A percentile compares a stretch with the other conserved stretches of the same genome.
These are phyloP conservation scores for Plagodis pulveraria DNA, from an alignment of 2,888 invertebrate genomes.

Conservation along the genomic window DNA sequence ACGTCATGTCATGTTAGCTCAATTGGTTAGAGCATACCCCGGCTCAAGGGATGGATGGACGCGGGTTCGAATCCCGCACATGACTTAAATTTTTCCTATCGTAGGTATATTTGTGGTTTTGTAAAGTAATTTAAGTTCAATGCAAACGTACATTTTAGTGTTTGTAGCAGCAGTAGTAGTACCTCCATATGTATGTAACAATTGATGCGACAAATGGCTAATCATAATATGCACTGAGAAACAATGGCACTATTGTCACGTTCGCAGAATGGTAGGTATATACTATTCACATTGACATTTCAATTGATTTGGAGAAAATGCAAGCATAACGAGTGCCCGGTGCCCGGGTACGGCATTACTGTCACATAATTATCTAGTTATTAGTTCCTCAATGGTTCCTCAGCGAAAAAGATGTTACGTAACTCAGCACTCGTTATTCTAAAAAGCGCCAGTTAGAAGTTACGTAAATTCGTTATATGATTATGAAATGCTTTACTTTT, in stretches of 20 bases:
- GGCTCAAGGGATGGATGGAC: too few relatives aligned
- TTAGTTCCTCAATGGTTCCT: constrained; percentile 48
- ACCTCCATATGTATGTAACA: constrained; percentile 12
- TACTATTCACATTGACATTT: constrained; percentile 51
- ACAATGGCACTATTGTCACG: constrained; percentile 71
- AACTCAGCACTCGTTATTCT: constrained; percentile 47
- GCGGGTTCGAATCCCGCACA: too few relatives aligned
- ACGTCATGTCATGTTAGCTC: too few relatives aligned
- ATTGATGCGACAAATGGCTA: constrained; percentile 34
- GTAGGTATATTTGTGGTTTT: too few relatives aligned
- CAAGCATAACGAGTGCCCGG: constrained; percentile 17
- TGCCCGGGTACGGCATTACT: constrained; percentile 35
- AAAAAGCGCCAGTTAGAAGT: constrained; percentile 37
- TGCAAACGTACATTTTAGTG: background rate
- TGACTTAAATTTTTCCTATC: too few relatives aligned
- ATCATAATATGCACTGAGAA: constrained; percentile 37
- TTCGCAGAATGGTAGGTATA: constrained; percentile 51
- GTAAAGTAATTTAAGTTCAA: constrained; percentile 1
- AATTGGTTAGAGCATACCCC: too few relatives aligned
- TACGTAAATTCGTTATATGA: constrained; percentile 25
- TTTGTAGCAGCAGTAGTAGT: constrained; percentile 2
- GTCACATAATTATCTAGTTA: constrained; percentile 51
- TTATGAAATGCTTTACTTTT: constrained; percentile 22
- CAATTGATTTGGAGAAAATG: constrained; percentile 61
- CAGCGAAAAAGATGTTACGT: constrained; percentile 48